Conservation (phyloP, 2,888 invertebrate genomes). For the Anoncus sp. region DNA sequence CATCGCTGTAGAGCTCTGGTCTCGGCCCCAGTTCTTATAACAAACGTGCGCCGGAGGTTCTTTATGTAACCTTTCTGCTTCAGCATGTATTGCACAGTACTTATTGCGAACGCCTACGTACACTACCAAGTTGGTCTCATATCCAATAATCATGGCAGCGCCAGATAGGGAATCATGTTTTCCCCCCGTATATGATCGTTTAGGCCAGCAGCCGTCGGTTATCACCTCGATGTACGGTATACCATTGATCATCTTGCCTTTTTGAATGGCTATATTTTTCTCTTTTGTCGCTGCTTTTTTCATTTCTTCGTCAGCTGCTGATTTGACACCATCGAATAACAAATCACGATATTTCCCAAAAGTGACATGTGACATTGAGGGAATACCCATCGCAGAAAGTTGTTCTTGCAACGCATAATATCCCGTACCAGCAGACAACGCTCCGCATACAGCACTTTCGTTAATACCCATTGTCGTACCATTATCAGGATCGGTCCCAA, state of each 20-base stretch:
- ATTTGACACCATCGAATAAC: not conserved
- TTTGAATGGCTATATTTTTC: conserved; percentile 21
- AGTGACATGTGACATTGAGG: conserved; percentile 31
- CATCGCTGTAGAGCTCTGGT: conserved; percentile 70
- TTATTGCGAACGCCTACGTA: conserved; percentile 69
- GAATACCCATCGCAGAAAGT: conserved; percentile 36
- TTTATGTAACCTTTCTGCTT: conserved; percentile 29
- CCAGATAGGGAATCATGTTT: conserved; percentile 46
- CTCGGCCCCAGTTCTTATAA: conserved; percentile 68
- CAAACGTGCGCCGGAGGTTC: conserved; percentile 64
- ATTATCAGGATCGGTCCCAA: conserved; percentile 28
- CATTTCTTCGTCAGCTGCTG: conserved; percentile 21
- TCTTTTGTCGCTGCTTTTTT: conserved; percentile 6
- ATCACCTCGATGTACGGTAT: not conserved
- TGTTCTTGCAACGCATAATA: conserved; percentile 33
- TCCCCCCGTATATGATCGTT: conserved; percentile 42
- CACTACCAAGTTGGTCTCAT: conserved; percentile 56
- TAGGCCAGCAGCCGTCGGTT: conserved; percentile 50
- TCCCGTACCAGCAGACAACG: conserved; percentile 41
- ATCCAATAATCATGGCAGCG: conserved; percentile 20
- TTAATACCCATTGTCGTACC: conserved; percentile 33
- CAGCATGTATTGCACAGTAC: conserved; percentile 60
- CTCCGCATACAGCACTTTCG: conserved; percentile 48
- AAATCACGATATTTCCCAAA: conserved; percentile 14
- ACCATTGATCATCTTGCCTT: no score